These are phyloP conservation scores for rat (Rattus norvegicus) DNA, from an alignment of 2,113 vertebrate species.

Conservation along the genomic window GRCr8 NC_086028.1:76343001-76343500, in stretches of 20 bases:
- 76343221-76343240: neutral
- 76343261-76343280: neutral
- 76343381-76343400: neutral
- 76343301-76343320: neutral
- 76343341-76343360: no score
- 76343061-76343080: neutral
- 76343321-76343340: neutral
- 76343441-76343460: neutral
- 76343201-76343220: neutral
- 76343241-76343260: neutral
- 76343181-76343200: no score
- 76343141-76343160: neutral
- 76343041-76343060: neutral
- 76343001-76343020: neutral
- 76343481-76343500: neutral
- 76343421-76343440: neutral
- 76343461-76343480: neutral
- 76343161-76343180: neutral
- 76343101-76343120: neutral
- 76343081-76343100: neutral
- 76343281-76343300: rapidly evolving
- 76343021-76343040: no score
- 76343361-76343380: neutral
- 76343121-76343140: neutral
- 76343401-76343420: neutral